phyloP scores from a whole-genome alignment of 2,888 invertebrate species.

The Sycophila texana region DNA sequence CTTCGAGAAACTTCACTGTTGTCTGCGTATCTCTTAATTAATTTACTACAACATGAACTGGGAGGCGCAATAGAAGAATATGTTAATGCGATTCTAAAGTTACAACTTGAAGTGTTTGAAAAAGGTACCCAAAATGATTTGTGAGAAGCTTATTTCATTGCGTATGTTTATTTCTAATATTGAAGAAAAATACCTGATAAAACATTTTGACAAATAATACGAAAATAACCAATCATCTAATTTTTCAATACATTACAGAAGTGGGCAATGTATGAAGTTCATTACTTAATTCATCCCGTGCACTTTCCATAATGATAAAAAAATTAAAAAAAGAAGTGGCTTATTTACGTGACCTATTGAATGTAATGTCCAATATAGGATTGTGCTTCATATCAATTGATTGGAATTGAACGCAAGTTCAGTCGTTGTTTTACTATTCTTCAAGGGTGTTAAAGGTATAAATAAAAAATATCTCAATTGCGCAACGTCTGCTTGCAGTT shows the following conservation, averaged over 20 bases:
- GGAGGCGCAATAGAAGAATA: not conserved
- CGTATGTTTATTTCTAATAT: too few species aligned
- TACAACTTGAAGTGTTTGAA: too few species aligned
- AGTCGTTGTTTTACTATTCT: not conserved
- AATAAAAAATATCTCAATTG: not conserved
- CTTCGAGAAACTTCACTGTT: slow-evolving; percentile 2
- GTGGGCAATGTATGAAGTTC: not conserved
- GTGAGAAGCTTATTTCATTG: too few species aligned
- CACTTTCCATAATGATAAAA: slow-evolving; percentile 28
- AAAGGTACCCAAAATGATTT: too few species aligned
- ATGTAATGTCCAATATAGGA: slow-evolving; percentile 19
- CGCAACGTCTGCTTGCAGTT: not conserved
- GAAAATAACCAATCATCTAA: slow-evolving; percentile 4
- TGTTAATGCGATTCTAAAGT: too few species aligned
- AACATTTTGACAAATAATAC: not conserved
- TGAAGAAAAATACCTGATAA: too few species aligned
- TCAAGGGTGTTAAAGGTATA: not conserved
- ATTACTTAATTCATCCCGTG: slow-evolving; percentile 37
- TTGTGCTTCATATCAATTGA: slow-evolving; percentile 22
- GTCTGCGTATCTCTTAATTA: slow-evolving; percentile 38
- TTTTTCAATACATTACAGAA: not conserved
- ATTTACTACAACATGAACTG: slow-evolving; percentile 29
- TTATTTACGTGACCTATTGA: slow-evolving; percentile 39
- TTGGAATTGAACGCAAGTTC: too few species aligned
- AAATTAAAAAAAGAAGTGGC: slow-evolving; percentile 31